Conservation (phyloP, 1,140 invertebrate species). For the Aphelinus atriplicis region DNA sequence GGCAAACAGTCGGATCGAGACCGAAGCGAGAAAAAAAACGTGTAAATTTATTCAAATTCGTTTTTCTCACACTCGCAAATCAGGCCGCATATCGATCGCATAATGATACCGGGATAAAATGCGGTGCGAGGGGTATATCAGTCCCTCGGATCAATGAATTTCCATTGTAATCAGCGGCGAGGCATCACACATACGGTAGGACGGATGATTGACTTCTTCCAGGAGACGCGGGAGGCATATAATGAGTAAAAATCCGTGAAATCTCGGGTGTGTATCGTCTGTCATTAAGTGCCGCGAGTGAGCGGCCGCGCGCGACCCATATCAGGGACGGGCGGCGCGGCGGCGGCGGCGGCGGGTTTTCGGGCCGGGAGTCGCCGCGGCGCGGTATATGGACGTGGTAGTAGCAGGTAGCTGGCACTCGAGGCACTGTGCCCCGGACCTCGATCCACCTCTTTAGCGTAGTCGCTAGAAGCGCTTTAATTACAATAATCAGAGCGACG, state of each 20-base stretch:
- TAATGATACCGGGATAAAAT: no score
- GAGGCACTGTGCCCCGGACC: neutral
- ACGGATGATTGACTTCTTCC: slow-evolving; percentile 6
- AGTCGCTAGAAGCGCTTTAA: slow-evolving; percentile 34
- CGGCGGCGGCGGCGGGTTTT: no score
- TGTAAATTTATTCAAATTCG: no score
- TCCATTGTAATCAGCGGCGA: neutral
- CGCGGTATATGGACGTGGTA: no score
- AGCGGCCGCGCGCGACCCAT: no score
- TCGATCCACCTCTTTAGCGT: slow-evolving; percentile 27
- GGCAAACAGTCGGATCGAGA: no score
- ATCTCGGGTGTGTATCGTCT: neutral
- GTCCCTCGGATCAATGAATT: neutral
- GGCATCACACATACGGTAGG: neutral
- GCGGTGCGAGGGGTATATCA: no score
- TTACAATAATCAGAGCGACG: slow-evolving; percentile 34
- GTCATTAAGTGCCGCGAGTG: neutral
- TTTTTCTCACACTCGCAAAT: no score
- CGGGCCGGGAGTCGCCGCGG: no score
- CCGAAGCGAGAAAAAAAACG: no score
- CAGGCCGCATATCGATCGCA: no score
- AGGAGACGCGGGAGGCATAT: neutral
- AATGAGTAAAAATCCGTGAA: slow-evolving; percentile 13
- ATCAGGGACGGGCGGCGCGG: no score
- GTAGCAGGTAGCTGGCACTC: slow-evolving; percentile 20